These are phyloP conservation scores for Hemiscyllium ocellatum DNA, from an alignment of 2,113 vertebrate species.

Conservation along the genomic window DNA sequence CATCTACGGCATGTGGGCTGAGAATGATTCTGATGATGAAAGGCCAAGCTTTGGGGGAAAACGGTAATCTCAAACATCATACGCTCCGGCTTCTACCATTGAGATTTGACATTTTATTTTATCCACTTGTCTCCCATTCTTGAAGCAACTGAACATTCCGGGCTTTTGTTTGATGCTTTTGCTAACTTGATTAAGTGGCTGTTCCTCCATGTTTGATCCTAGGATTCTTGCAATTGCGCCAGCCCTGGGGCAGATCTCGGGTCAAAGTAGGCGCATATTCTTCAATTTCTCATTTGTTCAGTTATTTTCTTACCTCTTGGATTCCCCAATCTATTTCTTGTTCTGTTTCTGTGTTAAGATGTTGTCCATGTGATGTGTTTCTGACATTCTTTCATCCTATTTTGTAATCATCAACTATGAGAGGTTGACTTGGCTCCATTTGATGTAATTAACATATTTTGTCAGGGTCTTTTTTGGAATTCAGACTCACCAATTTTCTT, in stretches of 20 bases:
- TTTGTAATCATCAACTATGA: not conserved
- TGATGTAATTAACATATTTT: not conserved
- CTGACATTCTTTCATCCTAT: not conserved
- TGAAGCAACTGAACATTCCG: not conserved
- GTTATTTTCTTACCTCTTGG: not conserved
- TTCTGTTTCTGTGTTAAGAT: not conserved
- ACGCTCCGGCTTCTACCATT: too few relatives aligned
- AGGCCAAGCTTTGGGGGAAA: slow-evolving; percentile 88
- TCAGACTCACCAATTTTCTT: not conserved
- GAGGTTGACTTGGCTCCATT: not conserved
- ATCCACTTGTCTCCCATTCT: not conserved
- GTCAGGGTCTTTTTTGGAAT: not conserved
- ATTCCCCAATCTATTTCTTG: not conserved
- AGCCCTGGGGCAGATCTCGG: not conserved
- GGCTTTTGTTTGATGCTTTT: not conserved
- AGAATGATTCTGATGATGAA: slow-evolving; percentile 85
- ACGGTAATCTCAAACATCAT: slow-evolving; percentile 52
- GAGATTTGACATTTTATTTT: not conserved
- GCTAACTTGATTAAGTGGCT: not conserved
- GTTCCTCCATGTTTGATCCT: not conserved
- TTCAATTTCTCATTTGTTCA: not conserved
- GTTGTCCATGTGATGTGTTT: not conserved
- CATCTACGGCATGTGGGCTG: slow-evolving; percentile 91
- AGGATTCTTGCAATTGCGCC: not conserved
- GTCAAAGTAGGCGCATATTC: not conserved